Conservation (phyloP, 1,140 invertebrate species). For the Cotesia typhae region DNA sequence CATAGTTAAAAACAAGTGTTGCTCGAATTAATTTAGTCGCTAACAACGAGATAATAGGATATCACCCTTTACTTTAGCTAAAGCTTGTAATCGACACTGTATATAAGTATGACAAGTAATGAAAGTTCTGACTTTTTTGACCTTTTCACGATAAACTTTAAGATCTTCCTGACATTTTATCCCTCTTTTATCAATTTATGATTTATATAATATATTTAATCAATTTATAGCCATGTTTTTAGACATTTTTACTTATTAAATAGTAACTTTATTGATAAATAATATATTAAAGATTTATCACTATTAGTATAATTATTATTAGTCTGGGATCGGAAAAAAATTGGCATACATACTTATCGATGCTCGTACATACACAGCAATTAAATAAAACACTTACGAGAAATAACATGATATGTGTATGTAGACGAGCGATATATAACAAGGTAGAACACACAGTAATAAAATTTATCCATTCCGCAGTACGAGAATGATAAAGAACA, state of each 20-base stretch:
- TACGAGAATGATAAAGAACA: conserved; percentile 35
- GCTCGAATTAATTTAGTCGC: conserved; percentile 3
- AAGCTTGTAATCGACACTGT: conserved; percentile 10
- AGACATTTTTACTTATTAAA: conserved; percentile 38
- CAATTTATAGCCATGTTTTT: neutral
- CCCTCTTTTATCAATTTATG: neutral
- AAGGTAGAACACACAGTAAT: conserved; percentile 48
- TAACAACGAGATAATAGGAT: conserved; percentile 19
- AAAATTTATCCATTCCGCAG: conserved; percentile 60
- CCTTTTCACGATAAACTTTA: neutral
- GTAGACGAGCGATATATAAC: conserved; percentile 53
- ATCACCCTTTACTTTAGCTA: neutral
- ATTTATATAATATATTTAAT: neutral
- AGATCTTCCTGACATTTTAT: conserved; percentile 17
- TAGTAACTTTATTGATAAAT: neutral
- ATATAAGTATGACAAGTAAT: conserved; percentile 9
- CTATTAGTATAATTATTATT: neutral
- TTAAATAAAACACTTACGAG: conserved; percentile 29
- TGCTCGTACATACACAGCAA: conserved; percentile 40
- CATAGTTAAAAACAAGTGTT: conserved; percentile 6
- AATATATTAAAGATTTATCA: neutral
- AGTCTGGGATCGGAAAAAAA: neutral
- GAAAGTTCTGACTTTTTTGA: neutral
- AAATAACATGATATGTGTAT: conserved; percentile 48
- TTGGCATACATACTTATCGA: conserved; percentile 41